Evolutionary conservation across 2,797 vertebrate species (phyloP).

Genomic region (Lutjanus argentimaculatus): DNA sequence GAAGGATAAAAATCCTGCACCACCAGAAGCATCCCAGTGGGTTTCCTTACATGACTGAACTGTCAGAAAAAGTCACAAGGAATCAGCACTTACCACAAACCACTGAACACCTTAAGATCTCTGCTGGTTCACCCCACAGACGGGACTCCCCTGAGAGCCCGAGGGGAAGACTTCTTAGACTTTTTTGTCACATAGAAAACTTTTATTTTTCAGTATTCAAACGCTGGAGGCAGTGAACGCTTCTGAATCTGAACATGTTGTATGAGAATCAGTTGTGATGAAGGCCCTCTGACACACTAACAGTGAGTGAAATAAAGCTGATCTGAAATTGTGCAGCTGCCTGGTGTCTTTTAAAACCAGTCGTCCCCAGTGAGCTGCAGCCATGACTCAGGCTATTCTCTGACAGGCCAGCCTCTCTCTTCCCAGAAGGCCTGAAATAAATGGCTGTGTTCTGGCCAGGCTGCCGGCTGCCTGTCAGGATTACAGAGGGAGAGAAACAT

Average conservation of each 20-base stretch:
- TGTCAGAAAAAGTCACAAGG: too few relatives aligned
- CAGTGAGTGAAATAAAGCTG: neutral
- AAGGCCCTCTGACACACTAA: neutral
- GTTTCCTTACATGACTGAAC: too few relatives aligned
- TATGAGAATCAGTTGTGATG: neutral
- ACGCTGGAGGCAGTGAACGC: neutral
- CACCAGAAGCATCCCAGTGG: too few relatives aligned
- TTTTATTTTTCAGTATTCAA: neutral
- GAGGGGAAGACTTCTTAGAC: neutral
- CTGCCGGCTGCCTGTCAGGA: slow-evolving; percentile 23
- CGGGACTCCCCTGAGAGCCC: neutral
- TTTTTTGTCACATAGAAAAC: too few relatives aligned
- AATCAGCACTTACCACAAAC: neutral
- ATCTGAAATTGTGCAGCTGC: neutral
- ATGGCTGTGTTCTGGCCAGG: slow-evolving; percentile 29
- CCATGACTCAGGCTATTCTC: slow-evolving; percentile 34
- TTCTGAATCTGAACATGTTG: neutral
- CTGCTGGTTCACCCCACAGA: neutral
- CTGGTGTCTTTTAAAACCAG: slow-evolving; percentile 11
- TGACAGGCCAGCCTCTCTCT: slow-evolving; percentile 24
- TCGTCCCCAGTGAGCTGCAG: slow-evolving; percentile 13
- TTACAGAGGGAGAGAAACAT: slow-evolving; percentile 30
- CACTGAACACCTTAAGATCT: neutral
- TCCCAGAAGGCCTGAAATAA: slow-evolving; percentile 59
- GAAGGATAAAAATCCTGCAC: too few relatives aligned